Percentiles rank a stretch among this genome's conserved stretches.
Evolutionary conservation across 2,113 vertebrate genomes (phyloP).

Genomic region (Chloroceryle aenea): DNA sequence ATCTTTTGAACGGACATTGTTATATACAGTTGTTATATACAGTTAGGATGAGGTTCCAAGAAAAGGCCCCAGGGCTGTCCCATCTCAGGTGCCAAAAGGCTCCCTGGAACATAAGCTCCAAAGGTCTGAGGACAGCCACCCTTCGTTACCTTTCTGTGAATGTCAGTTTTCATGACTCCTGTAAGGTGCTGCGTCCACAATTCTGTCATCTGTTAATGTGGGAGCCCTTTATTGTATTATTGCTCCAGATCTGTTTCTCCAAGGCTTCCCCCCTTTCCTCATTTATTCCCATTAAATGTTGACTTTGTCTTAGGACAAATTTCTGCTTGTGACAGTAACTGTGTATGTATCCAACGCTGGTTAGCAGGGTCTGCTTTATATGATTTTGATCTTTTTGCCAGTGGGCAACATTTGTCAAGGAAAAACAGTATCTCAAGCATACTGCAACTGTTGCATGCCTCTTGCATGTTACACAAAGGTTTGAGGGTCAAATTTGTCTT

Average conservation of each 20-base stretch:
- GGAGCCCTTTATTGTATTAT: background rate
- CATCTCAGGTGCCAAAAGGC: accelerated
- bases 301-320: too few relatives aligned
- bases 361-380: background rate
- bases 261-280: background rate
- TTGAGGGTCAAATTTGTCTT: background rate
- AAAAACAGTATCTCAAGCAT: background rate
- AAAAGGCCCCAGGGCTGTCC: background rate
- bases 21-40: background rate
- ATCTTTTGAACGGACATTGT: background rate
- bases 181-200: background rate
- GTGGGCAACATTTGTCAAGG: background rate
- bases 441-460: accelerated
- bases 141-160: background rate
- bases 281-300: background rate
- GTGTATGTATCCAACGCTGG: background rate
- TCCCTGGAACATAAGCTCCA: background rate
- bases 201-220: background rate
- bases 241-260: background rate
- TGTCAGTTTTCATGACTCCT: background rate
- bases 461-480: background rate
- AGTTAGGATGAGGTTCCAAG: background rate
- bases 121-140: background rate
- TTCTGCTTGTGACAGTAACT: background rate
- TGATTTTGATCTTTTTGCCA: background rate